phyloP scores from a whole-genome alignment of 2,888 invertebrate genomes.

The Autographa gamma region DNA sequence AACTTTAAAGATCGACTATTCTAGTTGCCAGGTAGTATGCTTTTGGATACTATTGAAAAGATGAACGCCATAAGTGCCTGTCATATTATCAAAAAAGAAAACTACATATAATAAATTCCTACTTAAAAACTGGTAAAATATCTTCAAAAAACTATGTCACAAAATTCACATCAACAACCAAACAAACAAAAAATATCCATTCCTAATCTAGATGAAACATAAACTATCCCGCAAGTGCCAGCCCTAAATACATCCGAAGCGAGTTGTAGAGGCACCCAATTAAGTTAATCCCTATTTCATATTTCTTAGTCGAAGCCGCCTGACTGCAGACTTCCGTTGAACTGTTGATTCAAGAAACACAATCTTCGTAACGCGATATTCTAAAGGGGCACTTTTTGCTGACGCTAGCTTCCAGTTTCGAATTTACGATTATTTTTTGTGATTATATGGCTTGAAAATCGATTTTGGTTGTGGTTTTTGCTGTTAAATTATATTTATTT shows the following conservation, averaged over 20 bases:
- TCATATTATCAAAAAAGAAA: too few relatives aligned
- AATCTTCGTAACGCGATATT: constrained; percentile 66
- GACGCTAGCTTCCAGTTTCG: constrained; percentile 50
- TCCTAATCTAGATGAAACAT: not conserved
- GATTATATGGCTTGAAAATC: not conserved
- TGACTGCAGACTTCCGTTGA: constrained; percentile 29
- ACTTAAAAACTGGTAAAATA: not conserved
- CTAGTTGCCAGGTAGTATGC: too few relatives aligned
- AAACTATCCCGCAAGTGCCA: constrained; percentile 7
- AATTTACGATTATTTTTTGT: constrained; percentile 28
- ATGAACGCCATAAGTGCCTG: too few relatives aligned
- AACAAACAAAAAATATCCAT: not conserved
- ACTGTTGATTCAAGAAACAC: constrained; percentile 60
- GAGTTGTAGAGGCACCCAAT: constrained; percentile 42
- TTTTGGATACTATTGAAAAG: too few relatives aligned
- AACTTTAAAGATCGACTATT: too few relatives aligned
- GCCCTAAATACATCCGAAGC: constrained; percentile 21
- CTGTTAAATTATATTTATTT: too few relatives aligned
- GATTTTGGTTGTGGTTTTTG: not conserved
- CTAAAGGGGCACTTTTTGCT: constrained; percentile 57
- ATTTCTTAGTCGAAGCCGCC: constrained; percentile 47
- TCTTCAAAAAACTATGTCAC: not conserved
- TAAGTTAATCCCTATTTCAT: constrained; percentile 57
- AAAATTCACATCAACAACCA: not conserved
- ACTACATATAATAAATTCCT: too few relatives aligned